These are phyloP conservation scores for Gallinago solitaria DNA, from an alignment of 2,797 vertebrate species.

Conservation along the genomic window DNA sequence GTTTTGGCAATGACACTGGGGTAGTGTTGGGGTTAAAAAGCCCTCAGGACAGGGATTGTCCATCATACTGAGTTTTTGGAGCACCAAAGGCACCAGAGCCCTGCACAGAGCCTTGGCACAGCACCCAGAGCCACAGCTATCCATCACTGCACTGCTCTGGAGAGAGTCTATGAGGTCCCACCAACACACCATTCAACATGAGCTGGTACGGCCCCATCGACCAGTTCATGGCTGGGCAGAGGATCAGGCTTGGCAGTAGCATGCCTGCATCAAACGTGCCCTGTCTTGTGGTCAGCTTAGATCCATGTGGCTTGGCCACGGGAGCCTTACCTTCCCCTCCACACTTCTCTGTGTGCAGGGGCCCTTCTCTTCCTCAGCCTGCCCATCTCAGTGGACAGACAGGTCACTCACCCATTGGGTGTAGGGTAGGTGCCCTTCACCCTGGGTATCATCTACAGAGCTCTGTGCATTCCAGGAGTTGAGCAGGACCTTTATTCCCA, in stretches of 20 bases:
- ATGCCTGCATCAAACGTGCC: not conserved
- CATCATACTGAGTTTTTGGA: not conserved
- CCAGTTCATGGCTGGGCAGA: not conserved
- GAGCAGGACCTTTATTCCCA: not conserved
- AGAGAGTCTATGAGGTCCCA: not conserved
- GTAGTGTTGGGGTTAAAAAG: not conserved
- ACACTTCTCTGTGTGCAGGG: fast-evolving
- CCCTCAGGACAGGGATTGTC: not conserved
- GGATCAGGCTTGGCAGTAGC: not conserved
- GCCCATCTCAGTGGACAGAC: not conserved
- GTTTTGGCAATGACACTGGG: fast-evolving
- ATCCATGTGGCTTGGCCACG: not conserved
- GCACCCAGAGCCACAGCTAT: not conserved
- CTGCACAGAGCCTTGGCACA: not conserved
- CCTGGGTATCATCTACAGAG: not conserved
- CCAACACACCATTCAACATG: fast-evolving
- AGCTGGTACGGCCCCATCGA: not conserved
- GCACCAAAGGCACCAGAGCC: not conserved
- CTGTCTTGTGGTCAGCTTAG: not conserved
- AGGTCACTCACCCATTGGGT: not conserved
- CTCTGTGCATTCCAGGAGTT: not conserved
- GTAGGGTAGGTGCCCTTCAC: not conserved
- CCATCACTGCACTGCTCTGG: not conserved
- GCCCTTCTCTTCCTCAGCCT: not conserved
- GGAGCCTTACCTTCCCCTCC: not conserved